phyloP scores from a whole-genome alignment of 2,113 vertebrate genomes.

The Notechis scutatus region DNA sequence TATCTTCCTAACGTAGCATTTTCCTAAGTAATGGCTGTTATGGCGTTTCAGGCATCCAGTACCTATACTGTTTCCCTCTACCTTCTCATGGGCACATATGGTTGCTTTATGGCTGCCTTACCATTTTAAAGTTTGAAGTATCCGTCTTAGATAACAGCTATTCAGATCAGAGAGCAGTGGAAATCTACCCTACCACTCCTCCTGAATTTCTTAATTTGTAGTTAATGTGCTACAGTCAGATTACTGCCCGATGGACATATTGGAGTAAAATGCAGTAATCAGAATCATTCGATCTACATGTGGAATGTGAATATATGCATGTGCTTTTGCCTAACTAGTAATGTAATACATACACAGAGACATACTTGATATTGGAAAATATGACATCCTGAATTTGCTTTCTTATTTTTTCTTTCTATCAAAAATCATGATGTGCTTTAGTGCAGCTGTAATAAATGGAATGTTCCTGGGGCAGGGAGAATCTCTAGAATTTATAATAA shows the following conservation, averaged over 20 bases:
- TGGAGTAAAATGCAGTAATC: background rate
- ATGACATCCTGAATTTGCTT: background rate
- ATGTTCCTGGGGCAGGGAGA: slow-evolving; percentile 10
- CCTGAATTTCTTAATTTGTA: background rate
- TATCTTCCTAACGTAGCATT: background rate
- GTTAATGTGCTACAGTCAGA: background rate
- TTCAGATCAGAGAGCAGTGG: background rate
- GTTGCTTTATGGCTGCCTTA: background rate
- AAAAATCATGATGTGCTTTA: slow-evolving; percentile 7
- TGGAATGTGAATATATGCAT: background rate
- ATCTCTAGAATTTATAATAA: slow-evolving; percentile 42
- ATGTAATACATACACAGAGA: background rate
- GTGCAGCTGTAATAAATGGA: slow-evolving; percentile 32
- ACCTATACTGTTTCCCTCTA: background rate
- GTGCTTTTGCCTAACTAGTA: background rate
- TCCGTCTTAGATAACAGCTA: background rate
- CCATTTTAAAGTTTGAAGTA: background rate
- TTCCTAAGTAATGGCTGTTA: background rate
- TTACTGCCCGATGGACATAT: background rate
- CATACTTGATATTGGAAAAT: background rate
- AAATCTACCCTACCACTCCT: background rate
- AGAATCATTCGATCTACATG: background rate
- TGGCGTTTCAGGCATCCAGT: background rate
- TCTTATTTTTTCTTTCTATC: background rate
- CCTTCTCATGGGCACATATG: background rate